Conservation (phyloP, 2,888 invertebrate species). For the Pediacus dermestoides region DNA sequence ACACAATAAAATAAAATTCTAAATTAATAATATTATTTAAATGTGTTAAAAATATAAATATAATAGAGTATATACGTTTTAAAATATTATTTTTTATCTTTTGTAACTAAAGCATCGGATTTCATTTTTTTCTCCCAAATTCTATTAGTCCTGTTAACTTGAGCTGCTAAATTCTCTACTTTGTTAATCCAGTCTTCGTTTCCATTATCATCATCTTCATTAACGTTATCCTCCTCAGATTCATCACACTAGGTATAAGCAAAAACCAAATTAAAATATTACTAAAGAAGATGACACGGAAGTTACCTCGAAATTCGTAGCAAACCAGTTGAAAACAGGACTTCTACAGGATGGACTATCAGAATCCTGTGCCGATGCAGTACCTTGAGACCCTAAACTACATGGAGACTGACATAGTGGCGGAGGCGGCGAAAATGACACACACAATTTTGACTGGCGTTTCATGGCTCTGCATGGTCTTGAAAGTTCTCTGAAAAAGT, state of each 20-base stretch:
- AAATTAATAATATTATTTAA: too few species aligned
- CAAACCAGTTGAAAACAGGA: conserved; percentile 35
- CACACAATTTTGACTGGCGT: background rate
- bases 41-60: too few species aligned
- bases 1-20: too few species aligned
- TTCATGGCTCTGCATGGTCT: conserved; percentile 2
- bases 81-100: conserved; percentile 30
- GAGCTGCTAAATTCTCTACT: conserved; percentile 34
- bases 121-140: conserved; percentile 33
- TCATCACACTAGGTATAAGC: conserved; percentile 26
- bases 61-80: too few species aligned
- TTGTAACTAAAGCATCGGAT: conserved; percentile 28
- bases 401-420: conserved; percentile 30
- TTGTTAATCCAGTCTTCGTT: conserved; percentile 32
- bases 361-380: conserved; percentile 25
- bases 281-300: background rate
- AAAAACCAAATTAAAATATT: conserved; percentile 1
- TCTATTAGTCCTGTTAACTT: conserved; percentile 34
- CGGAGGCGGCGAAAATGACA: background rate
- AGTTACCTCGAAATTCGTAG: conserved; percentile 33
- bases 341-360: conserved; percentile 30
- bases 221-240: conserved; percentile 32
- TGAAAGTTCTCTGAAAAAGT: background rate
- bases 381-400: conserved; percentile 37
- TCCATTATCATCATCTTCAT: conserved; percentile 26